Conservation (phyloP, 2,888 invertebrate genomes). For the Drosophila melanosoma region DNA sequence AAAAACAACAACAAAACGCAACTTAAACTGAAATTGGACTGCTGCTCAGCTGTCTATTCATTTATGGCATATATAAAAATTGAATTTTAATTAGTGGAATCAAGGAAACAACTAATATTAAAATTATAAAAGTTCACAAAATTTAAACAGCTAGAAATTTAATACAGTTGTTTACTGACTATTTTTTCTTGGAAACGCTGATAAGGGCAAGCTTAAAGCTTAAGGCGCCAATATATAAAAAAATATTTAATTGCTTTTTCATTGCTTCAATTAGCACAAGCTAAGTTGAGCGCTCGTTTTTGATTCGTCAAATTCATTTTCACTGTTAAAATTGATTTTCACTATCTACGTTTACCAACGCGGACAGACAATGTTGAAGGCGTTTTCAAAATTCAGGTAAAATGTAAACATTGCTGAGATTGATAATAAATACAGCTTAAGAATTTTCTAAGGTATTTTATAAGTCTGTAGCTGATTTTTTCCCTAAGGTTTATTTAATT, state of each 20-base stretch:
- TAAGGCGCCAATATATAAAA: background rate
- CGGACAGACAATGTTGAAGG: background rate
- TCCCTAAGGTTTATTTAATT: background rate
- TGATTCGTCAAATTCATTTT: slow-evolving; percentile 23
- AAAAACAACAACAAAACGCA: slow-evolving; percentile 1
- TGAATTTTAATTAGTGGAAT: background rate
- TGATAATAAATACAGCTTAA: background rate
- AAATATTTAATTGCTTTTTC: background rate
- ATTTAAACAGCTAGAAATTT: background rate
- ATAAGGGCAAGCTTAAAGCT: background rate
- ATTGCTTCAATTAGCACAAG: slow-evolving; percentile 15
- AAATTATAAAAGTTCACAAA: background rate
- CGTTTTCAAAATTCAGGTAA: slow-evolving; percentile 1
- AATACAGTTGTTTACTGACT: background rate
- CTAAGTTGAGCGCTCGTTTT: slow-evolving; percentile 33
- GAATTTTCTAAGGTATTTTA: background rate
- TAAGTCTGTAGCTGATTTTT: background rate
- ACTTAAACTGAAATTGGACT: background rate
- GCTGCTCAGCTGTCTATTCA: background rate
- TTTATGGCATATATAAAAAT: background rate
- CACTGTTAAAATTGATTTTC: slow-evolving; percentile 32
- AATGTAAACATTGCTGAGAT: slow-evolving; percentile 4
- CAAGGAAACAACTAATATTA: background rate
- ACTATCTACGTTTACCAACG: slow-evolving; percentile 25
- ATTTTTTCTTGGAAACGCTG: background rate